Evolutionary conservation across 2,888 invertebrate genomes (phyloP).

Genomic region (Griposia aprilina): DNA sequence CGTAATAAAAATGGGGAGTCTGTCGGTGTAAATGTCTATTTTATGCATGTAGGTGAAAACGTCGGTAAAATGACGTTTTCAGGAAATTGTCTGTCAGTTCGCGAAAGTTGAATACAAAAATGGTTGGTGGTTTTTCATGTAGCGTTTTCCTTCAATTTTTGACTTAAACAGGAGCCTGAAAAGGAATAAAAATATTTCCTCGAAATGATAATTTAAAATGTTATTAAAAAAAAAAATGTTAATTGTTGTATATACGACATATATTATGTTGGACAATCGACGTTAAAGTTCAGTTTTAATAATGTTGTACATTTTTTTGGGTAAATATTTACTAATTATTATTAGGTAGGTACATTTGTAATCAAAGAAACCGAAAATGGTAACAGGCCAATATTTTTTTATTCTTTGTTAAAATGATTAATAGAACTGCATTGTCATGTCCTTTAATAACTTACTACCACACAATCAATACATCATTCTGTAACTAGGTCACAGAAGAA

Average conservation of each 20-base stretch:
- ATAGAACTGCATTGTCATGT: not conserved
- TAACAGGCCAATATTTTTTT: not conserved
- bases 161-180: not conserved
- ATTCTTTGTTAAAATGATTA: not conserved
- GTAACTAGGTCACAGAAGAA: not conserved
- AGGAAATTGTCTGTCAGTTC: conserved; percentile 59
- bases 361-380: too few species aligned
- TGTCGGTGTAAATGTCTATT: conserved; percentile 30
- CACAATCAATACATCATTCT: not conserved
- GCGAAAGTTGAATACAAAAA: conserved; percentile 40
- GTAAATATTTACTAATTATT: not conserved
- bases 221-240: too few species aligned
- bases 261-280: too few species aligned
- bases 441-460: not conserved
- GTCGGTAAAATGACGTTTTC: conserved; percentile 46
- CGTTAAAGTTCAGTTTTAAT: not conserved
- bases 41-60: conserved; percentile 17
- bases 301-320: not conserved
- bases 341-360: not conserved
- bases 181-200: not conserved
- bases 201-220: not conserved
- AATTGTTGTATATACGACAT: too few species aligned
- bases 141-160: conserved; percentile 22
- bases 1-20: conserved; percentile 37
- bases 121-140: conserved; percentile 13